A percentile compares a stretch with the other conserved stretches of the same genome.
These are phyloP conservation scores for Galeruca laticollis DNA, from an alignment of 2,888 invertebrate species.

Conservation along the genomic window DNA sequence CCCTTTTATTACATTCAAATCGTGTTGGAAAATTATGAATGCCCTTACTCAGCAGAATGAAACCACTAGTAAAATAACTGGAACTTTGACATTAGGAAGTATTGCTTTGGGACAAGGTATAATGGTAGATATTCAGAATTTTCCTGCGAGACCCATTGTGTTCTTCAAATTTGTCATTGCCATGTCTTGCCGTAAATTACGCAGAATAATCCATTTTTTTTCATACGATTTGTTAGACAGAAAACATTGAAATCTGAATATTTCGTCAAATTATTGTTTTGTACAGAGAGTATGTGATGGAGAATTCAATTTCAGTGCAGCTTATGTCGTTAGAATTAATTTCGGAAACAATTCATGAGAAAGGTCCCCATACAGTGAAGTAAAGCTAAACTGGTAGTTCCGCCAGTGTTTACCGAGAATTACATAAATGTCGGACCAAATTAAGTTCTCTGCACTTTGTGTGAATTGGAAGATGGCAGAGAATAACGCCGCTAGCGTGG, in stretches of 20 bases:
- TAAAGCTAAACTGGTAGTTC: constrained; percentile 21
- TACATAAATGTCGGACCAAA: constrained; percentile 32
- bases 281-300: not conserved
- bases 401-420: constrained; percentile 28
- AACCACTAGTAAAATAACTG: no score
- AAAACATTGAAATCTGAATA: not conserved
- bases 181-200: no score
- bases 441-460: constrained; percentile 31
- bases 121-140: no score
- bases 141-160: no score
- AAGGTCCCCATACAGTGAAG: constrained; percentile 20
- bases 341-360: constrained; percentile 31
- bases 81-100: no score
- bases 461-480: constrained; percentile 17
- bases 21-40: no score
- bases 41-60: no score
- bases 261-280: not conserved
- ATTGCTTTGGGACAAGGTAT: no score
- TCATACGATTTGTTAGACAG: not conserved
- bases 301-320: constrained; percentile 19
- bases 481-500: not conserved
- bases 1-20: no score
- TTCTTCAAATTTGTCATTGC: no score
- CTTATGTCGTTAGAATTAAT: constrained; percentile 31
- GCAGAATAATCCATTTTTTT: no score